Evolutionary conservation across 2,888 invertebrate species (phyloP).

Genomic region (Auanema freiburgensis): DNA sequence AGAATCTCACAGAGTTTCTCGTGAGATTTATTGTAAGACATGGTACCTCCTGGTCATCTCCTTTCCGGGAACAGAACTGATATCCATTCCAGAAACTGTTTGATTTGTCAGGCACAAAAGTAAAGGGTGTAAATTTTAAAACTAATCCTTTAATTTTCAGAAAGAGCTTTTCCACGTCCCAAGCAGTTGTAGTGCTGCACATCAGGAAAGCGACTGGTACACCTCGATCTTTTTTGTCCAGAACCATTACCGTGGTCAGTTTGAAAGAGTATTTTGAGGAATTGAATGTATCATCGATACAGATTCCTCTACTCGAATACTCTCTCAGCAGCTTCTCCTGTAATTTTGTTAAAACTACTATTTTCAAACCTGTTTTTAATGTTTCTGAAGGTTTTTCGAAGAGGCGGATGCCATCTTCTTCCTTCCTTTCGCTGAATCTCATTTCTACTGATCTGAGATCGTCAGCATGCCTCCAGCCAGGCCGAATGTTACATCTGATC

Average conservation of each 20-base stretch:
- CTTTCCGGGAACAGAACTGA: not conserved
- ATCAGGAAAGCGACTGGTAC: not conserved
- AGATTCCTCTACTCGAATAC: too few relatives aligned
- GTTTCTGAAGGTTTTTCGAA: too few relatives aligned
- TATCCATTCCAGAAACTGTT: not conserved
- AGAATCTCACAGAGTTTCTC: too few relatives aligned
- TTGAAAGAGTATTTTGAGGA: not conserved
- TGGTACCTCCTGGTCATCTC: not conserved
- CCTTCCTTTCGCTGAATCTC: too few relatives aligned
- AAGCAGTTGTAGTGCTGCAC: not conserved
- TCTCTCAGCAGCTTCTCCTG: too few relatives aligned
- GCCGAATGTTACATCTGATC: too few relatives aligned
- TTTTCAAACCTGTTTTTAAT: too few relatives aligned
- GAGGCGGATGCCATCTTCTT: too few relatives aligned
- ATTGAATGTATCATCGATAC: not conserved
- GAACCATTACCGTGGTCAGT: not conserved
- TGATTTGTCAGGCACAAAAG: not conserved
- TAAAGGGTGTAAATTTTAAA: not conserved
- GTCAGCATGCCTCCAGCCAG: too few relatives aligned
- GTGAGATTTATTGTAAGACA: not conserved
- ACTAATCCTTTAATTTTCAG: not conserved
- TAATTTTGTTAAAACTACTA: too few relatives aligned
- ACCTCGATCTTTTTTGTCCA: not conserved
- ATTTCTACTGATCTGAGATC: too few relatives aligned
- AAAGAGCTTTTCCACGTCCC: not conserved